These are phyloP conservation scores for Galbula dea DNA, from an alignment of 2,113 vertebrate genomes.

Conservation along the genomic window DNA sequence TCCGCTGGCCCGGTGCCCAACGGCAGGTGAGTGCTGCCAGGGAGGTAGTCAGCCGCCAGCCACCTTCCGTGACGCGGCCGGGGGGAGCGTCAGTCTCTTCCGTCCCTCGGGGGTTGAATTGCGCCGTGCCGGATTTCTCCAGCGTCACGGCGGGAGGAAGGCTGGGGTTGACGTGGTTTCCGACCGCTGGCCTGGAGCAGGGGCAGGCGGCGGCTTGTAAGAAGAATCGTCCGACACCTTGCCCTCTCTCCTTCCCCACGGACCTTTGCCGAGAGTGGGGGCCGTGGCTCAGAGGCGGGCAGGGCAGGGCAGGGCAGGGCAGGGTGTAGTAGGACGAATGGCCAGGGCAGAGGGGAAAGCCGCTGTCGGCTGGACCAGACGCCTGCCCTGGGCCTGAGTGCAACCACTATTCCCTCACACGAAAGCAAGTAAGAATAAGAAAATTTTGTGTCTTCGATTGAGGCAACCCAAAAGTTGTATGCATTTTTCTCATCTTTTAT, in stretches of 20 bases:
- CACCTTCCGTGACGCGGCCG: neutral
- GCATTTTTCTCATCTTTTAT: neutral
- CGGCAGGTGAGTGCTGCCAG: neutral
- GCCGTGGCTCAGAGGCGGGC: too few relatives aligned
- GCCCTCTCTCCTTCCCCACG: neutral
- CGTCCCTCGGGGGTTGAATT: neutral
- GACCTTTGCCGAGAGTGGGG: too few relatives aligned
- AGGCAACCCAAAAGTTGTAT: neutral
- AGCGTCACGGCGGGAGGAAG: neutral
- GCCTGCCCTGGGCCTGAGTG: neutral
- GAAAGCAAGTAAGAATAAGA: neutral
- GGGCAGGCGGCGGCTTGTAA: neutral
- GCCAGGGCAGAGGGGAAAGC: neutral
- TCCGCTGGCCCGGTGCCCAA: neutral
- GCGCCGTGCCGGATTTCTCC: neutral
- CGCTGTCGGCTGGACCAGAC: rapidly evolving
- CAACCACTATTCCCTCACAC: rapidly evolving
- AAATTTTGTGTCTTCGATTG: neutral
- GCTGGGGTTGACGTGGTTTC: neutral
- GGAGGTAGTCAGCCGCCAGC: neutral
- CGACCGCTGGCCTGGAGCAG: neutral
- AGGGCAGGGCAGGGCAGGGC: too few relatives aligned
- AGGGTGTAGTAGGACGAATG: too few relatives aligned
- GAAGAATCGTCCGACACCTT: rapidly evolving
- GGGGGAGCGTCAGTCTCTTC: rapidly evolving